Evolutionary conservation across 2,113 vertebrate species (phyloP), one percentile per base, ranked within the genome.

Genomic region (Chionodraco myersi): DNA sequence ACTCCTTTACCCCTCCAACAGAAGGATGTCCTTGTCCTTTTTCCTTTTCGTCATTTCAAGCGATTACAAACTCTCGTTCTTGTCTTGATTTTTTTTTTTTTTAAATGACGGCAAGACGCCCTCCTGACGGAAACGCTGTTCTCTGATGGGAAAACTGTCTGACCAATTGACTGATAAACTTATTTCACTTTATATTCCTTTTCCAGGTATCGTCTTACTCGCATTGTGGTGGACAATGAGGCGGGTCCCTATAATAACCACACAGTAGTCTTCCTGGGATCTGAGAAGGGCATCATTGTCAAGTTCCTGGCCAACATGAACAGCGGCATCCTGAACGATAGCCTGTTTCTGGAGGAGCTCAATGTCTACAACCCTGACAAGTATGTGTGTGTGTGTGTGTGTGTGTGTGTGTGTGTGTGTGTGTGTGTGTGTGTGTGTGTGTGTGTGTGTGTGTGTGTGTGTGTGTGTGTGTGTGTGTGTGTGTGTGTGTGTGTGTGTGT

Each of bases 281-380:
- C 98, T 0, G 98, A 99, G 90, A 98, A 96, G 82, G 98, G 98
- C 86, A 97, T 99, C 91, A 94, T 99, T 89, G 94, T 99, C 87
- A 99, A 99, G 92, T 99, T 99, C 88, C 94, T 99, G 94, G 98
- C 97, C 88, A 96, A 96, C 86, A 96, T 96, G 90, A 96, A 93
- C 93, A 96, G 92, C 16, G 97, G 97, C 88, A 96, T 97, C 88
- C 96, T 99, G 80, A 99, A 97, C 73, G 97, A 98, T 86, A 99
- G 98, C 92, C 95, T 99, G 90, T 99, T 99, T 87, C 94, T 99
- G 94, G 98, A 99, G 93, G 98, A 99, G 94, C 96, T 99, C 92
- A 98, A 87, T 62, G 85, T 99, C 95, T 99, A 99, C 94, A 99
- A 99, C 92, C 94, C 96, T 61, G 97, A 99, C 93, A 99, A 97